Conservation (phyloP, 2,113 vertebrate genomes). For the Menidia beryllina region DNA sequence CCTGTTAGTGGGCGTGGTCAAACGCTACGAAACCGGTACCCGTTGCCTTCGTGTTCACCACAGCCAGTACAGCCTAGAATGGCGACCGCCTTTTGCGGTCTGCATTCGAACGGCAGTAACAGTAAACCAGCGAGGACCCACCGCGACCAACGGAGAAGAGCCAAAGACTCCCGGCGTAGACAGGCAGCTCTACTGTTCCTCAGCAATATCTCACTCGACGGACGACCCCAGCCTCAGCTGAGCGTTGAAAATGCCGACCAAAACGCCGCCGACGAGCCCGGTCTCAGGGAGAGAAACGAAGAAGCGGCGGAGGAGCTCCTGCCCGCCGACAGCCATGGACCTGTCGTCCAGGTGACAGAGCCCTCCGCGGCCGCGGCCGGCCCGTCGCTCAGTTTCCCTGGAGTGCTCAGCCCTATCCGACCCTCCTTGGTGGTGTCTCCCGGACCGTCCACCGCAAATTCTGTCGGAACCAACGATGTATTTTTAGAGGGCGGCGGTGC, state of each 20-base stretch:
- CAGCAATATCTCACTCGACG: conserved; percentile 93
- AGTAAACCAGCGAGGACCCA: conserved; percentile 64
- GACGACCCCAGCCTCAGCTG: conserved; percentile 81
- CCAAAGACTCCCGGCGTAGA: conserved; percentile 86
- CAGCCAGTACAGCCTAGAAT: conserved; percentile 81
- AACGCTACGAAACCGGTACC: conserved; percentile 2
- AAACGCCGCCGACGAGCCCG: conserved; percentile 60
- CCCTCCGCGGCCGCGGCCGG: conserved; percentile 48
- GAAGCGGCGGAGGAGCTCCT: conserved; percentile 36
- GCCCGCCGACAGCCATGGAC: conserved; percentile 46
- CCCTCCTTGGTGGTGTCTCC: conserved; percentile 57
- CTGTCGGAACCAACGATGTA: conserved; percentile 67
- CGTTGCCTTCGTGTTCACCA: conserved; percentile 20
- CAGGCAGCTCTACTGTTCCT: conserved; percentile 92
- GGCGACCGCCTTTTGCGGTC: conserved; percentile 87
- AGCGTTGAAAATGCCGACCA: conserved; percentile 64
- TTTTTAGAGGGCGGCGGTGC: conserved; percentile 69
- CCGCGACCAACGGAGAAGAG: conserved; percentile 79
- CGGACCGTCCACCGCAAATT: conserved; percentile 15
- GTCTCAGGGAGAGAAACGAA: conserved; percentile 43
- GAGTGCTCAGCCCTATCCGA: conserved; percentile 48
- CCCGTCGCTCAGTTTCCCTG: conserved; percentile 63
- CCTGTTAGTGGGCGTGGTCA: conserved; percentile 34
- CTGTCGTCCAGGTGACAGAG: conserved; percentile 62
- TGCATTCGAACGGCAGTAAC: conserved; percentile 56